These are phyloP conservation scores for Caenorhabditis sp. DNA, from an alignment of 2,888 invertebrate genomes.

Conservation along the genomic window DNA sequence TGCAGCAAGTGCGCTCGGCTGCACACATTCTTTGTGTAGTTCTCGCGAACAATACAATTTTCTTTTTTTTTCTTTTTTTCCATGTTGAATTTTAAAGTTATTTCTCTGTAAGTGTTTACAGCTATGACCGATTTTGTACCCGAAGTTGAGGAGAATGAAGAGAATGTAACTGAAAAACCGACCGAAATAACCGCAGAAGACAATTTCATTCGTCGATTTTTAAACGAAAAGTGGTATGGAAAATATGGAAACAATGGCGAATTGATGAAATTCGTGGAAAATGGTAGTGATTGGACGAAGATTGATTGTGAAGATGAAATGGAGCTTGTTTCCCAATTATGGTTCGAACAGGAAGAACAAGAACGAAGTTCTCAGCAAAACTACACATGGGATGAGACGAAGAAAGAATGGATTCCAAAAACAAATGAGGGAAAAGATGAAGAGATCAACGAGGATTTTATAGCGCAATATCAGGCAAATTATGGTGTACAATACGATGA, in stretches of 20 bases:
- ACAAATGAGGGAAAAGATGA: constrained; percentile 65
- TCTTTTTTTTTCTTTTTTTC: not conserved
- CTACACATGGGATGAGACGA: constrained; percentile 84
- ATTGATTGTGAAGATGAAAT: constrained; percentile 25
- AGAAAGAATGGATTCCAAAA: constrained; percentile 81
- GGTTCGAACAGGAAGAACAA: constrained; percentile 54
- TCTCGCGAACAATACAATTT: too few relatives aligned
- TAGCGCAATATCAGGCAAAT: constrained; percentile 92
- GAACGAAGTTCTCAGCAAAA: constrained; percentile 24
- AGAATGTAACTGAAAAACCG: not conserved
- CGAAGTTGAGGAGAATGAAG: constrained; percentile 34
- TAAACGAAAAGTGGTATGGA: constrained; percentile 51
- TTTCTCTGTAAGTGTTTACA: not conserved
- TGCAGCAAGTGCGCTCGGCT: too few relatives aligned
- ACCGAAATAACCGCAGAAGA: not conserved
- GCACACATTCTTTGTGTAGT: too few relatives aligned
- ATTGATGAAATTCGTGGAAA: constrained; percentile 48
- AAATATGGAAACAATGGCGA: constrained; percentile 36
- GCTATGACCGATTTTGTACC: constrained; percentile 34
- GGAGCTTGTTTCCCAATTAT: constrained; percentile 55
- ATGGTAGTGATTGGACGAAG: constrained; percentile 50
- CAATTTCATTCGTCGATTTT: constrained; percentile 26
- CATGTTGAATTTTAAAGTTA: not conserved
- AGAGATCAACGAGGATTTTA: constrained; percentile 87
- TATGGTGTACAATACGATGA: constrained; percentile 75